Evolutionary conservation across 2,888 invertebrate species (phyloP).

Genomic region (Rhamnusium bicolor): DNA sequence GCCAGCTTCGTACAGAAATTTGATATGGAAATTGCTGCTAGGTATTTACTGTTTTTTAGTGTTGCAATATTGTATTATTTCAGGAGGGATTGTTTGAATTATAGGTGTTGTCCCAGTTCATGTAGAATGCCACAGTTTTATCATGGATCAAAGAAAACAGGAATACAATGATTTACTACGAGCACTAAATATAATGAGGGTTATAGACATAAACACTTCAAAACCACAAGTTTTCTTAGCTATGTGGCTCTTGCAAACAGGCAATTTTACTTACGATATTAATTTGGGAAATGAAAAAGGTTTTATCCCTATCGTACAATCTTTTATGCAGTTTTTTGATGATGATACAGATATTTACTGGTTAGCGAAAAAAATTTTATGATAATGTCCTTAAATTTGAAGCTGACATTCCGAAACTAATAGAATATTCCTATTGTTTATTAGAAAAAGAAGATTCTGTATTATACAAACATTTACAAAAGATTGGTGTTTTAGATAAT

Average conservation of each 20-base stretch:
- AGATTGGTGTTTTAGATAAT: conserved; percentile 76
- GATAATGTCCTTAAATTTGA: conserved; percentile 73
- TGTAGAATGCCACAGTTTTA: conserved; percentile 82
- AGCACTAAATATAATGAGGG: conserved; percentile 80
- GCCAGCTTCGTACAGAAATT: conserved; percentile 84
- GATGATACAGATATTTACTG: conserved; percentile 88
- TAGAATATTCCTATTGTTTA: conserved; percentile 78
- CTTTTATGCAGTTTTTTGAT: conserved; percentile 81
- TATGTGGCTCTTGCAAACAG: conserved; percentile 88
- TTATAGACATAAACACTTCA: conserved; percentile 78
- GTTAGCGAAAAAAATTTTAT: conserved; percentile 84
- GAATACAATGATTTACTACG: conserved; percentile 84
- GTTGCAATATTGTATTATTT: conserved; percentile 6
- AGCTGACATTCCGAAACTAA: conserved; percentile 74
- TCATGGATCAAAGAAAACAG: conserved; percentile 81
- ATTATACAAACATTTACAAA: conserved; percentile 80
- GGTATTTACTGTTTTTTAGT: conserved; percentile 71
- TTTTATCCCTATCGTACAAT: conserved; percentile 77
- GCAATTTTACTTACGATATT: conserved; percentile 72
- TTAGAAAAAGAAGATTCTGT: conserved; percentile 85
- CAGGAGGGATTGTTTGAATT: conserved; percentile 31
- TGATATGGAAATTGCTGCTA: conserved; percentile 90
- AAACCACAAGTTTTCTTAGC: conserved; percentile 80
- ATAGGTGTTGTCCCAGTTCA: conserved; percentile 85
- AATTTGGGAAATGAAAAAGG: conserved; percentile 53